Evolutionary conservation across 2,113 vertebrate genomes (phyloP).

Genomic region (Hippopotamus amphibius): DNA sequence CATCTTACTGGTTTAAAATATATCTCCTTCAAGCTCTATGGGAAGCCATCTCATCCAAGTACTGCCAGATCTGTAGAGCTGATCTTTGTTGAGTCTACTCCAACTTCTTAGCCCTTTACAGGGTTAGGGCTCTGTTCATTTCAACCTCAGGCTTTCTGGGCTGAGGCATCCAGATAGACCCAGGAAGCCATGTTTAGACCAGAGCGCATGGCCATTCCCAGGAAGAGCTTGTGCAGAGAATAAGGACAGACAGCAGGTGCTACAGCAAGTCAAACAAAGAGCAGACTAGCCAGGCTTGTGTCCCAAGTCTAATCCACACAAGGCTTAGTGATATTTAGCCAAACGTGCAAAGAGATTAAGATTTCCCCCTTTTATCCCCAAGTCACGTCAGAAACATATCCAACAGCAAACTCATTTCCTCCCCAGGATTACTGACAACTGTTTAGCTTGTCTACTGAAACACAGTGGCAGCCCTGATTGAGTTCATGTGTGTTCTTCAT

Average conservation of each 20-base stretch:
- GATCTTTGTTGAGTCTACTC: background rate
- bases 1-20: background rate
- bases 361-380: conserved; percentile 33
- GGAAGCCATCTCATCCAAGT: background rate
- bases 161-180: background rate
- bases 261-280: background rate
- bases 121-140: background rate
- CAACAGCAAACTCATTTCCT: conserved; percentile 69
- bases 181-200: background rate
- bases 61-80: background rate
- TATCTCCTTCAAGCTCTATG: background rate
- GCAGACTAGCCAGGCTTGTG: background rate
- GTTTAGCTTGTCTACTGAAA: conserved; percentile 19
- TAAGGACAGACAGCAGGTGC: background rate
- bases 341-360: conserved; percentile 67
- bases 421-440: conserved; percentile 38
- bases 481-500: background rate
- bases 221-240: background rate
- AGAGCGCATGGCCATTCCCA: background rate
- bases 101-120: background rate
- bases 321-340: conserved; percentile 75
- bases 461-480: background rate
- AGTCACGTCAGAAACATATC: conserved; percentile 46
- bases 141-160: background rate
- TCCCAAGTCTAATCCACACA: conserved; percentile 54